These are phyloP conservation scores for Nothocercus julius DNA, from an alignment of 2,113 vertebrate species.

Conservation along the genomic window DNA sequence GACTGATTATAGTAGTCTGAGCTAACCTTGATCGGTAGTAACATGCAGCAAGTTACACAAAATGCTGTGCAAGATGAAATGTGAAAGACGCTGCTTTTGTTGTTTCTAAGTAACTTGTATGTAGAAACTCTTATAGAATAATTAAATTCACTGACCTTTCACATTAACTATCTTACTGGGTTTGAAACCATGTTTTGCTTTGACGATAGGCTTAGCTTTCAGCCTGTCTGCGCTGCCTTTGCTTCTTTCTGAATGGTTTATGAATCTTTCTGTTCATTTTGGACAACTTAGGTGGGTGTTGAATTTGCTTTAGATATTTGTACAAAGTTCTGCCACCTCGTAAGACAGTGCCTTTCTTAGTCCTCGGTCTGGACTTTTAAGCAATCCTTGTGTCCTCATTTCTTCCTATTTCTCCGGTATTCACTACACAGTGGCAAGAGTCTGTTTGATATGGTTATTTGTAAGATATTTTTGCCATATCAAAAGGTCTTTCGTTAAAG, in stretches of 20 bases:
- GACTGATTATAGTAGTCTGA: not conserved
- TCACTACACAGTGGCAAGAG: too few species aligned
- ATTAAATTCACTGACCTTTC: conserved; percentile 33
- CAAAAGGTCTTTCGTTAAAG: not conserved
- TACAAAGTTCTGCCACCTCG: not conserved
- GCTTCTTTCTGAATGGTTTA: not conserved
- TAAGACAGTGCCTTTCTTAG: not conserved
- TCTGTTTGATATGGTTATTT: not conserved
- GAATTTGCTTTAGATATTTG: not conserved
- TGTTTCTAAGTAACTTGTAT: not conserved
- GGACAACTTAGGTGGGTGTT: not conserved
- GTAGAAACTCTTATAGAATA: not conserved
- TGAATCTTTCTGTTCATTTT: not conserved
- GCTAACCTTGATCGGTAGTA: not conserved
- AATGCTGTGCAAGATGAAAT: conserved; percentile 26
- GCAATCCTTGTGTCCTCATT: not conserved
- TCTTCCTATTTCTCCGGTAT: not conserved
- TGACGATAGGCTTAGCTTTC: not conserved
- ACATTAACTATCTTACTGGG: not conserved
- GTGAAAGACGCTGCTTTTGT: conserved; percentile 18
- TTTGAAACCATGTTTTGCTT: not conserved
- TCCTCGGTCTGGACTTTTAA: not conserved
- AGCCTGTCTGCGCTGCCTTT: not conserved
- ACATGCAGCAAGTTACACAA: conserved; percentile 20
- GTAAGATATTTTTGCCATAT: not conserved